These are phyloP conservation scores for Yponomeuta plumbellus DNA, from an alignment of 2,888 invertebrate species.

Conservation along the genomic window DNA sequence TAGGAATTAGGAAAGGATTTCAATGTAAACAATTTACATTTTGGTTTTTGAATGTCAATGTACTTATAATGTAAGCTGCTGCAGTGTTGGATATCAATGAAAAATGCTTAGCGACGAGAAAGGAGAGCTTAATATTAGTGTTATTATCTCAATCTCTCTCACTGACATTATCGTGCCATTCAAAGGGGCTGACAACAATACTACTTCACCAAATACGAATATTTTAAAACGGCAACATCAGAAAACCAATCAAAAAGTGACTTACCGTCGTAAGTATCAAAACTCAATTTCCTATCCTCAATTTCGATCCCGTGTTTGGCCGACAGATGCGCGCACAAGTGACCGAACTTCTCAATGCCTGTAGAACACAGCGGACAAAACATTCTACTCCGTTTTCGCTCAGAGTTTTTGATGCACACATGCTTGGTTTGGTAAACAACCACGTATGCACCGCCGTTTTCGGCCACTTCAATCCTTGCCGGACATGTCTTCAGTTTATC, in stretches of 20 bases:
- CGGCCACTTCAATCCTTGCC: constrained; percentile 9
- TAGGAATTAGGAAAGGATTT: too few relatives aligned
- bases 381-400: background rate
- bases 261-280: constrained; percentile 18
- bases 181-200: too few relatives aligned
- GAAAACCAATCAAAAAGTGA: constrained; percentile 7
- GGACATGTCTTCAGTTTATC: background rate
- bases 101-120: too few relatives aligned
- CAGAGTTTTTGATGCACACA: background rate
- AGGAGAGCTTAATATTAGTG: too few relatives aligned
- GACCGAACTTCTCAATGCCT: background rate
- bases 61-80: too few relatives aligned
- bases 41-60: too few relatives aligned
- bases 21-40: too few relatives aligned
- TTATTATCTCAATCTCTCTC: too few relatives aligned
- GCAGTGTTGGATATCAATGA: too few relatives aligned
- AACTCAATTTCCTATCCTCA: constrained; percentile 15
- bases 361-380: background rate
- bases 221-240: background rate
- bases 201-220: too few relatives aligned
- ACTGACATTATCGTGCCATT: too few relatives aligned
- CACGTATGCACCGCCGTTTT: background rate
- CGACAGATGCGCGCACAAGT: background rate
- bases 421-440: constrained; percentile 13
- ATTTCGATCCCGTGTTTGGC: constrained; percentile 7